Evolutionary conservation across 2,888 invertebrate species (phyloP), one percentile per base, ranked within the genome.

Genomic region (Tachina lurida): DNA sequence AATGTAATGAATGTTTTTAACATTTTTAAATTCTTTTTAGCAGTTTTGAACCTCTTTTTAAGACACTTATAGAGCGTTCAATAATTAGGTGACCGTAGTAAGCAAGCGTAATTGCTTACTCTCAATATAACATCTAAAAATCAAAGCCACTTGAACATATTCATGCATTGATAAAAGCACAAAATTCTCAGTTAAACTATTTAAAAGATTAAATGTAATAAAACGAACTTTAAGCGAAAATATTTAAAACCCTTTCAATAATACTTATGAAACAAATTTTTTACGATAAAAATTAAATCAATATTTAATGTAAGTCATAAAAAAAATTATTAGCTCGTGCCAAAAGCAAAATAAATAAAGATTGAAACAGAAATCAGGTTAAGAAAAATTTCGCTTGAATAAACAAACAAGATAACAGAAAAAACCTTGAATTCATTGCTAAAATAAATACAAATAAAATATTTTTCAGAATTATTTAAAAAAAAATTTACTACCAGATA

Each of bases 351-450:
- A 47, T 52, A 70, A 70, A 45, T 41, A 52, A 60, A 63, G 43
- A 79, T 58, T 79, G 75, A 56, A 7, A 49, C 12, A 52, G 84
- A 84, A 77, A 84, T 84, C 74, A 70, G 74, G 84, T 79, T 79
- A 84, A 79, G 60, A 45, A 54, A 43, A 60, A 43, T 71, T 45
- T 60, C 17, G 45, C 31, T 58, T 17, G 22, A 65, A 22, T 43
- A 43, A 49, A 68, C 39, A 17, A 71, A 39, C 31, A 10, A 63
- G 71, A 79, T 79, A 79, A 82, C 63, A 47, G 22, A 43, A 3
- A 45, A 22, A 79, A 73, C 79, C 65, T 73, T 63, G 62, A 78
- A 62, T 45, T n/a, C n/a, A 19, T 17, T 19, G n/a, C 10, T 63
- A 8, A 43, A 43, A 75, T n/a, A 63, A 75, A 67, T 67, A 39